These are phyloP conservation scores for Troides helena DNA, from an alignment of 2,888 invertebrate genomes.

Conservation along the genomic window DNA sequence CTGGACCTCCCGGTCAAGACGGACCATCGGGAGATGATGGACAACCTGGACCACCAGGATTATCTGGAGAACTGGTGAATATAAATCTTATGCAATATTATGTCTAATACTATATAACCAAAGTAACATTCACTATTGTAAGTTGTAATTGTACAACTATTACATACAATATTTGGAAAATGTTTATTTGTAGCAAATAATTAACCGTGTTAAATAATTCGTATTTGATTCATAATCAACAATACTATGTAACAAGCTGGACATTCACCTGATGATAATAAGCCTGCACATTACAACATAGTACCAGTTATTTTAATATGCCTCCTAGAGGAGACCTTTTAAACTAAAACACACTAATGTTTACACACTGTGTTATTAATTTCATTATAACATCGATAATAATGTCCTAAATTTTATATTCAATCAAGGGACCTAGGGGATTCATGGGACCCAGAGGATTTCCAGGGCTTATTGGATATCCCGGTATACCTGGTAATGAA, in stretches of 20 bases:
- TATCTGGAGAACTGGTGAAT: constrained; percentile 89
- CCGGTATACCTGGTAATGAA: constrained; percentile 89
- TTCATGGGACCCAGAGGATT: constrained; percentile 91
- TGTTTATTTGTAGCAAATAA: too few species aligned
- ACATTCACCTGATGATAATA: too few species aligned
- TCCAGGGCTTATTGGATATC: constrained; percentile 88
- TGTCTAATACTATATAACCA: neutral
- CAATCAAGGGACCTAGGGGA: constrained; percentile 87
- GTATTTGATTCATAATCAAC: too few species aligned
- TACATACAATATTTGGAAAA: too few species aligned
- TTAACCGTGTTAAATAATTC: too few species aligned
- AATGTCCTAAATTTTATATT: neutral
- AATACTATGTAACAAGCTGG: too few species aligned
- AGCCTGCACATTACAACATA: too few species aligned
- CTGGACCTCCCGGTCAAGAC: constrained; percentile 88
- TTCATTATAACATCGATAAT: neutral
- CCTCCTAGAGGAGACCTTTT: too few species aligned
- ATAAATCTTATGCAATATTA: neutral
- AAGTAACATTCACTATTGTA: too few species aligned
- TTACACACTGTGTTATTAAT: neutral
- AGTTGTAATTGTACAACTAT: too few species aligned
- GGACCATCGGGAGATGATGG: constrained; percentile 92
- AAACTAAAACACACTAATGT: too few species aligned
- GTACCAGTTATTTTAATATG: too few species aligned
- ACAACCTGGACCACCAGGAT: constrained; percentile 85